phyloP scores from a whole-genome alignment of 2,888 invertebrate genomes.

The Xestia c-nigrum region DNA sequence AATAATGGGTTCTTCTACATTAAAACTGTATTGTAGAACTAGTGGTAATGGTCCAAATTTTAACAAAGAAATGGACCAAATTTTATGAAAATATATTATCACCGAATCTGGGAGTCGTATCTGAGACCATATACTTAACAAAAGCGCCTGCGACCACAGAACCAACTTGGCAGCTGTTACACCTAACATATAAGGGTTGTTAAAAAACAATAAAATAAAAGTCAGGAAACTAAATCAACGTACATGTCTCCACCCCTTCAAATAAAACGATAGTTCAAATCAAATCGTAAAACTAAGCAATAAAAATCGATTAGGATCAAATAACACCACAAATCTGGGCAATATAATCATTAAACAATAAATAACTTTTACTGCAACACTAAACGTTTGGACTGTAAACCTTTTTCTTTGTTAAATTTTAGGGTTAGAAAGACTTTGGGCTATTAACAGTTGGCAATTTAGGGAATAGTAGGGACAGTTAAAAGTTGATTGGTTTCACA shows the following conservation, averaged over 20 bases:
- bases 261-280: slow-evolving; percentile 37
- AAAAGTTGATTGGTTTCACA: background rate
- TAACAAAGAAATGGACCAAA: background rate
- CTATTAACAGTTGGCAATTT: slow-evolving; percentile 12
- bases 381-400: slow-evolving; percentile 58
- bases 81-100: background rate
- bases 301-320: slow-evolving; percentile 71
- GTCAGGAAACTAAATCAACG: background rate
- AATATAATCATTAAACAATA: slow-evolving; percentile 76
- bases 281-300: slow-evolving; percentile 57
- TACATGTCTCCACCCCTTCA: slow-evolving; percentile 41
- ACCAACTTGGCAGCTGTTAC: background rate
- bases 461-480: background rate
- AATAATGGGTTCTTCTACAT: background rate
- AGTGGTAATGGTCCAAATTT: too few relatives aligned
- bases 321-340: slow-evolving; percentile 65
- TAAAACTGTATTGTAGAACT: too few relatives aligned
- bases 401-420: slow-evolving; percentile 40
- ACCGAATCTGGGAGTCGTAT: background rate
- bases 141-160: background rate
- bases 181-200: background rate
- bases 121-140: background rate
- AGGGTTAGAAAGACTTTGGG: slow-evolving; percentile 23
- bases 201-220: slow-evolving; percentile 25
- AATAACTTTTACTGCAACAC: slow-evolving; percentile 74